Conservation (phyloP, 2,888 invertebrate genomes). For the Tuta absoluta region DNA sequence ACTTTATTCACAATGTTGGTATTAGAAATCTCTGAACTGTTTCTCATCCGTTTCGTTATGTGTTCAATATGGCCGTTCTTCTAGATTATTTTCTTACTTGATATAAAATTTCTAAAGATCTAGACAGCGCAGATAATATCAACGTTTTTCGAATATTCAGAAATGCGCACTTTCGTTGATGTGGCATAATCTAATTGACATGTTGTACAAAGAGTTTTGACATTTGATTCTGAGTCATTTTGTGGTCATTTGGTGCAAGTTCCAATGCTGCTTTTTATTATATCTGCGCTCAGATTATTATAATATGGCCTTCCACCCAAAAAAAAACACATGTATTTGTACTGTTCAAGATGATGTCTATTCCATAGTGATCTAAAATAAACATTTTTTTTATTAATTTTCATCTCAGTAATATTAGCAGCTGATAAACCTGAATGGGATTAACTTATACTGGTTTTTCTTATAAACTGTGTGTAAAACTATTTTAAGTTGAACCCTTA, state of each 20-base stretch:
- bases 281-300: constrained; percentile 36
- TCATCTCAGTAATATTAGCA: too few species aligned
- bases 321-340: too few species aligned
- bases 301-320: neutral
- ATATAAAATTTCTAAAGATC: constrained; percentile 31
- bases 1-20: neutral
- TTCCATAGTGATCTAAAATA: too few species aligned
- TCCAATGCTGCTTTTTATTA: constrained; percentile 35
- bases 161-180: constrained; percentile 59
- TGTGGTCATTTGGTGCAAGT: constrained; percentile 49
- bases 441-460: too few species aligned
- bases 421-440: too few species aligned
- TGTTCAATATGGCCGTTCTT: constrained; percentile 80
- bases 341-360: neutral
- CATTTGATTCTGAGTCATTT: constrained; percentile 75
- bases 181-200: constrained; percentile 71
- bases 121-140: constrained; percentile 25
- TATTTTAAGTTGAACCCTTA: too few species aligned
- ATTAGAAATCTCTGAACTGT: constrained; percentile 35
- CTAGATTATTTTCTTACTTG: constrained; percentile 52
- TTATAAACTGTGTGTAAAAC: too few species aligned
- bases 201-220: constrained; percentile 62
- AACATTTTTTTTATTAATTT: too few species aligned
- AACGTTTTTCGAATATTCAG: constrained; percentile 25
- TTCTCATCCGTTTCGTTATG: constrained; percentile 49